Base-by-base conservation (phyloP, 1,140 invertebrate species). In the Sycophaga agraensis region DNA sequence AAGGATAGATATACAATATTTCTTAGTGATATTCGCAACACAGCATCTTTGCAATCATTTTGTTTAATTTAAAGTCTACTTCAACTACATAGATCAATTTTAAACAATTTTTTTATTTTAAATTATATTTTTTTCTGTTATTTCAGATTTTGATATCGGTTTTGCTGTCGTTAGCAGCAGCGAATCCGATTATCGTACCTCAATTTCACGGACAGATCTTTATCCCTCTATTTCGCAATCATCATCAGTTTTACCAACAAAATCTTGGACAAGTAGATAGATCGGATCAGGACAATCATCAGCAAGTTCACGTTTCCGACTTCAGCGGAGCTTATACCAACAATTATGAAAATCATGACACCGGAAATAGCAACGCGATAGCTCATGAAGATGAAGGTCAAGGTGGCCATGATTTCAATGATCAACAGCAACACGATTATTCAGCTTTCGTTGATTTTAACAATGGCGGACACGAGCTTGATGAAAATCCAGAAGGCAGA, bases 101-200 rank as follows among this genome's bases (percentile, higher is more conserved):
- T n/a, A n/a, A n/a, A n/a, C n/a, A n/a, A n/a, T n/a, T n/a, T n/a
- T n/a, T n/a, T n/a, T n/a, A n/a, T n/a, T n/a, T n/a, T n/a, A n/a
- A n/a, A n/a, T n/a, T n/a, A n/a, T n/a, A n/a, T n/a, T n/a, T n/a
- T n/a, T n/a, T n/a, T n/a, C n/a, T n/a, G n/a, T n/a, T 22, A 26
- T 48, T 66, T 4, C 42, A 78, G 77, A 62, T 74, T 35, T 26
- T 73, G 42, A 57, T 78, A 59, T 74, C 40, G 7, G 16, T 67
- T 49, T 61, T 78, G 46, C 19, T 74, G 26, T 70, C 72, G 34
- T 61, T 76, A 66, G 67, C 67, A 50, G 49, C 69, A 22, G 72
- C 75, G 14, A 48, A 57, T 31, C 73, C 78, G 6, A 65, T 75
- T 49, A 73, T 70, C 17, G 71, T 81, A 6, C 55, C 71, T 24